Percentiles rank a stretch among this genome's conserved stretches.
These are phyloP conservation scores for Botrylloides violaceus DNA, from an alignment of 23 tunicate species.

Conservation along the genomic window DNA sequence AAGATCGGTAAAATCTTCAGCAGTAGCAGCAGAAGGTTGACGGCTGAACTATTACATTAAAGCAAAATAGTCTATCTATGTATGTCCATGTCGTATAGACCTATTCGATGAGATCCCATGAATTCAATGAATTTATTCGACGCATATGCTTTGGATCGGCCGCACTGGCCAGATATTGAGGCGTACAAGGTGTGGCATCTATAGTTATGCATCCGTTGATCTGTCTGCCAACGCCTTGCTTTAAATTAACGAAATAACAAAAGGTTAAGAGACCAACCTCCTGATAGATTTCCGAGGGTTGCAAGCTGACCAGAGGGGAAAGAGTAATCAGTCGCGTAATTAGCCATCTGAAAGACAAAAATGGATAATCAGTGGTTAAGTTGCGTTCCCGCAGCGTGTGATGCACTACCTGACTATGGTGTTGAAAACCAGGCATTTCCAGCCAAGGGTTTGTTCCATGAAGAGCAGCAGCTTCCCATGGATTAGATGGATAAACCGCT, in stretches of 20 bases:
- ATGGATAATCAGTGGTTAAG: background rate
- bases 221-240: too few relatives aligned
- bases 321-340: constrained; percentile 40
- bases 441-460: constrained; percentile 74
- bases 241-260: background rate
- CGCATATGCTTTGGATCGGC: too few relatives aligned
- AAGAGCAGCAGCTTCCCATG: constrained; percentile 87
- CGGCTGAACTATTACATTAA: too few relatives aligned
- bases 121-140: too few relatives aligned
- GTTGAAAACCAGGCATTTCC: constrained; percentile 44
- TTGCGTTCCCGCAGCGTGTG: background rate
- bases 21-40: too few relatives aligned
- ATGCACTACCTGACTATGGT: constrained; percentile 7
- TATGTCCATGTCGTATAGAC: too few relatives aligned
- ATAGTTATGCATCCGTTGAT: too few relatives aligned
- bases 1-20: too few relatives aligned
- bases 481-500: constrained; percentile 32
- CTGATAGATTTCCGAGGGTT: constrained; percentile 34
- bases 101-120: too few relatives aligned
- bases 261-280: constrained; percentile 3
- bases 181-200: too few relatives aligned
- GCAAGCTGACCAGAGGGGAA: constrained; percentile 48
- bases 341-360: constrained; percentile 39
- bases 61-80: too few relatives aligned
- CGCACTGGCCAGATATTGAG: too few relatives aligned